Conservation (phyloP, 2,113 vertebrate species). For the Bucco capensis region DNA sequence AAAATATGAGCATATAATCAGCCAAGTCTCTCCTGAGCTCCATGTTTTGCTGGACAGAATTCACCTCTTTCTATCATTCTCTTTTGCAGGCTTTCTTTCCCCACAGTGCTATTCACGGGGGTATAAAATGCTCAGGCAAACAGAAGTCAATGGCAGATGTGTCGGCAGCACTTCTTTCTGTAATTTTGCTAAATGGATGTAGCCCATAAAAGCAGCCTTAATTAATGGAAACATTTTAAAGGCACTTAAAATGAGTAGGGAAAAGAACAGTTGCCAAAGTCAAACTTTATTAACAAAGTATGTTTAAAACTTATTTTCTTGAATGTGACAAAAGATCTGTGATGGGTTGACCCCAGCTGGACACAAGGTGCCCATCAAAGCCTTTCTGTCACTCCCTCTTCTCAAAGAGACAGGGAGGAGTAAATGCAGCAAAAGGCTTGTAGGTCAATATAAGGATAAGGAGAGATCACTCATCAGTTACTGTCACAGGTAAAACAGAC, state of each 20-base stretch:
- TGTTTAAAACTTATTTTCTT: slow-evolving; percentile 18
- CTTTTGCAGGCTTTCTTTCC: neutral
- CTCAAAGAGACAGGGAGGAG: neutral
- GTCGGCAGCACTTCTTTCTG: slow-evolving; percentile 19
- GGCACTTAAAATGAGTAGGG: slow-evolving; percentile 15
- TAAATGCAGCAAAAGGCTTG: neutral
- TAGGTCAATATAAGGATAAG: neutral
- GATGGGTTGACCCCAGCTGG: neutral
- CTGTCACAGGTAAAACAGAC: neutral
- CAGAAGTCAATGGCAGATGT: slow-evolving; percentile 51
- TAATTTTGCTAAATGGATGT: slow-evolving; percentile 43
- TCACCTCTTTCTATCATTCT: slow-evolving; percentile 24
- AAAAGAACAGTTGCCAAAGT: slow-evolving; percentile 48
- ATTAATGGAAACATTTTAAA: slow-evolving; percentile 56
- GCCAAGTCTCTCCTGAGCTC: slow-evolving; percentile 1
- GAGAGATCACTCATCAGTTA: neutral
- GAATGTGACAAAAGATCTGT: slow-evolving; percentile 10
- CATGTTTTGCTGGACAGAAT: slow-evolving; percentile 50
- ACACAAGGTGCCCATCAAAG: neutral
- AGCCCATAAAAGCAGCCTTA: slow-evolving; percentile 35
- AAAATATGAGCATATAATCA: slow-evolving; percentile 9
- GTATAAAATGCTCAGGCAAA: slow-evolving; percentile 29
- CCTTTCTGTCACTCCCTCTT: neutral
- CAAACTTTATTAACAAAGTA: slow-evolving; percentile 38
- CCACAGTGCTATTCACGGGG: neutral